Percentiles rank a stretch among this genome's conserved stretches.
phyloP scores from a whole-genome alignment of 35 echinoderm and acorn worm species.

The Acanthaster planci region DNA sequence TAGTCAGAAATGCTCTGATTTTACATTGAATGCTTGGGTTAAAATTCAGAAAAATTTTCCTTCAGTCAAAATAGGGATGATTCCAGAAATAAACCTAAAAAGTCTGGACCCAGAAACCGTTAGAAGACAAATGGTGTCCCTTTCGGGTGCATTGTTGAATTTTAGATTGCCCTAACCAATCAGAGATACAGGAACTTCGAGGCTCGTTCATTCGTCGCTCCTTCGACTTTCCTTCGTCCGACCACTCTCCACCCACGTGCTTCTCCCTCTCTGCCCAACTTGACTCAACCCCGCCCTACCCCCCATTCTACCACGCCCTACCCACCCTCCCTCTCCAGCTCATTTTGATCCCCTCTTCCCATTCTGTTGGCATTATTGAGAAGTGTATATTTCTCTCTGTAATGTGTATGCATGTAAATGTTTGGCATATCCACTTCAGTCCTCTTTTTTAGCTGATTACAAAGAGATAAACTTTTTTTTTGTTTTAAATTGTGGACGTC shows the following conservation, averaged over 20 bases:
- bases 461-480: not conserved
- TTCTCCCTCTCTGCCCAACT: no score
- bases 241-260: not conserved
- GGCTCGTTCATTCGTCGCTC: not conserved
- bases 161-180: no score
- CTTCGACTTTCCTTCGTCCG: not conserved
- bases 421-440: slow-evolving; percentile 15
- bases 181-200: no score
- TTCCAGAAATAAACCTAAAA: no score
- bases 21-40: no score
- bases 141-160: no score
- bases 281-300: not conserved
- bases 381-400: slow-evolving; percentile 11
- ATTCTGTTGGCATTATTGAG: slow-evolving; percentile 5
- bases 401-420: slow-evolving; percentile 30
- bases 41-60: no score
- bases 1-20: no score
- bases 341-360: not conserved
- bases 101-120: no score
- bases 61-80: no score
- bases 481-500: not conserved
- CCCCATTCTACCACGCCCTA: not conserved
- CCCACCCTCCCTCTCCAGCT: not conserved
- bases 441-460: not conserved
- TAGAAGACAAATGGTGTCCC: no score